Conservation (phyloP, 2,888 invertebrate species). For the Vanessa cardui region DNA sequence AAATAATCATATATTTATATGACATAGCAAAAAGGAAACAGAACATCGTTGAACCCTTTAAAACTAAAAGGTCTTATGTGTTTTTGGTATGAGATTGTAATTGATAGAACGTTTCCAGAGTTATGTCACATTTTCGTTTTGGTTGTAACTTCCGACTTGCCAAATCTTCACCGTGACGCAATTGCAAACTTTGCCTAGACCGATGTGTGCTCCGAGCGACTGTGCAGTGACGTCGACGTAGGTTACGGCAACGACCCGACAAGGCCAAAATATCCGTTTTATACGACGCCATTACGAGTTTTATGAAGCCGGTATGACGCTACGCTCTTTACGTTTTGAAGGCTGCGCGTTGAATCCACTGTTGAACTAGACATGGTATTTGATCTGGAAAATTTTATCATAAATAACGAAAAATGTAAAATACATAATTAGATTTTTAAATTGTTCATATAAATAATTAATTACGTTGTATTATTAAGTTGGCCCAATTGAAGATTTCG, state of each 20-base stretch:
- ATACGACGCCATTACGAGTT: constrained; percentile 54
- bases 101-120: not conserved
- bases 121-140: not conserved
- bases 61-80: too few relatives aligned
- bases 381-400: constrained; percentile 15
- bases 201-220: constrained; percentile 36
- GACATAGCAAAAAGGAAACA: too few relatives aligned
- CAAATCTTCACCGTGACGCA: constrained; percentile 28
- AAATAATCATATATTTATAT: too few relatives aligned
- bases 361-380: constrained; percentile 15
- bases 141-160: not conserved
- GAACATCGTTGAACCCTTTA: too few relatives aligned
- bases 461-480: too few relatives aligned
- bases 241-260: constrained; percentile 66
- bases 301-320: constrained; percentile 50
- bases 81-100: too few relatives aligned
- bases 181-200: constrained; percentile 30
- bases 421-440: too few relatives aligned
- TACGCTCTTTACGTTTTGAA: constrained; percentile 40
- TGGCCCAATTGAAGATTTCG: too few relatives aligned
- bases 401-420: not conserved
- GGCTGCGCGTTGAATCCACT: constrained; percentile 29
- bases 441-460: too few relatives aligned
- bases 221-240: constrained; percentile 60
- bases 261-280: constrained; percentile 62